Conservation (phyloP, 2,888 invertebrate genomes). For the Agonum fuliginosum region DNA sequence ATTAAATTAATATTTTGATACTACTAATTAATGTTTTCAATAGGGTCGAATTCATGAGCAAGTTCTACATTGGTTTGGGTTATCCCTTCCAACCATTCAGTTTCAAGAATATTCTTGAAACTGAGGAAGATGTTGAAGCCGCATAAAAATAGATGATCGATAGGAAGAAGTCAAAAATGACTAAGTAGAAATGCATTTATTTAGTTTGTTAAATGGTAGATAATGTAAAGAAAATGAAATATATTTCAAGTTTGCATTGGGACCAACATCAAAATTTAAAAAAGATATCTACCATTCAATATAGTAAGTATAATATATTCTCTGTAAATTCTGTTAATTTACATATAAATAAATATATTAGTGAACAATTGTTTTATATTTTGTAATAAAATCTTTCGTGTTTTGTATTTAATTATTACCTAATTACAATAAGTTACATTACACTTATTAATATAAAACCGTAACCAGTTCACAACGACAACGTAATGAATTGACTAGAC, state of each 20-base stretch:
- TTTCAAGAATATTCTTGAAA: conserved; percentile 84
- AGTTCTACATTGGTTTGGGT: conserved; percentile 90
- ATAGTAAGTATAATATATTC: neutral
- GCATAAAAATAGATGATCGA: conserved; percentile 12
- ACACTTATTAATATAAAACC: neutral
- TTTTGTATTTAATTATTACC: conserved; percentile 19
- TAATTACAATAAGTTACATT: conserved; percentile 7
- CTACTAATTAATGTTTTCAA: conserved; percentile 61
- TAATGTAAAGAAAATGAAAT: neutral
- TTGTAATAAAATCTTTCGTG: neutral
- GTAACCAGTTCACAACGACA: neutral
- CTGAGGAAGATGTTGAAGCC: conserved; percentile 73
- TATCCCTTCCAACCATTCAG: conserved; percentile 90
- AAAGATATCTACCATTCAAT: conserved; percentile 3
- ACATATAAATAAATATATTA: conserved; percentile 13
- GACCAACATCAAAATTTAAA: conserved; percentile 10
- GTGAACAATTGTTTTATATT: neutral
- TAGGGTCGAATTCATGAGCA: conserved; percentile 91
- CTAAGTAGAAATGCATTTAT: conserved; percentile 7
- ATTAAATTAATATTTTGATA: neutral
- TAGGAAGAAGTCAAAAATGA: neutral
- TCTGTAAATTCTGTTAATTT: conserved; percentile 19
- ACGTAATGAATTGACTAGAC: neutral
- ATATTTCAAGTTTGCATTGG: conserved; percentile 6
- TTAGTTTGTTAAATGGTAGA: conserved; percentile 25